A percentile compares a stretch with the other conserved stretches of the same genome.
Evolutionary conservation across 2,113 vertebrate species (phyloP).

Genomic region (Ochotona curzoniae): DNA sequence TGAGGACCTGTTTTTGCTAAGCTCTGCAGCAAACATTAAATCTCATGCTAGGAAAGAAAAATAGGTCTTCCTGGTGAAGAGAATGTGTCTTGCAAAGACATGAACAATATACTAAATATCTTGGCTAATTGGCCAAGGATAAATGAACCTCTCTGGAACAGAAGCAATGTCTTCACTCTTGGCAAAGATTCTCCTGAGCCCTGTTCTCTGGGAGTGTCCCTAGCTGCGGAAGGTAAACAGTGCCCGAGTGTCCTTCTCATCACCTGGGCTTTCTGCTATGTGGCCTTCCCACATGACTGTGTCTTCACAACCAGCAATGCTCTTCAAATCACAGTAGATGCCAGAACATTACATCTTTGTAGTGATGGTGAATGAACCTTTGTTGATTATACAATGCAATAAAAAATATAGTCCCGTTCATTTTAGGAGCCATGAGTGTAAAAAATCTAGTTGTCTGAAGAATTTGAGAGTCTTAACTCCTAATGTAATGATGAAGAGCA

Average conservation of each 20-base stretch:
- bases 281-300: background rate
- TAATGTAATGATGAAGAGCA: background rate
- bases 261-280: background rate
- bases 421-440: background rate
- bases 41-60: background rate
- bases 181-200: background rate
- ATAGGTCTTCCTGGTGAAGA: slow-evolving; percentile 12
- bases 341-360: slow-evolving; percentile 38
- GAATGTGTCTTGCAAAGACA: background rate
- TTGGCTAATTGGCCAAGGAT: slow-evolving; percentile 43
- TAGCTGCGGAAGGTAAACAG: background rate
- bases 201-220: background rate
- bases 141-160: slow-evolving; percentile 3
- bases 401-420: slow-evolving; percentile 27
- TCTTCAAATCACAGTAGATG: slow-evolving; percentile 1
- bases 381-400: slow-evolving; percentile 12
- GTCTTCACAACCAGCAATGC: background rate
- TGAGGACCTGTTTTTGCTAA: background rate
- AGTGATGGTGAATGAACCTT: background rate
- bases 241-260: background rate
- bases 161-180: background rate
- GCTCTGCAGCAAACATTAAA: slow-evolving; percentile 15
- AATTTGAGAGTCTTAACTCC: slow-evolving; percentile 19
- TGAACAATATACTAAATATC: slow-evolving; percentile 48
- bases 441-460: slow-evolving; percentile 23